A percentile compares a stretch with the other conserved stretches of the same genome.
Conservation (phyloP, 2,888 invertebrate genomes). For the Laspeyria flexula region DNA sequence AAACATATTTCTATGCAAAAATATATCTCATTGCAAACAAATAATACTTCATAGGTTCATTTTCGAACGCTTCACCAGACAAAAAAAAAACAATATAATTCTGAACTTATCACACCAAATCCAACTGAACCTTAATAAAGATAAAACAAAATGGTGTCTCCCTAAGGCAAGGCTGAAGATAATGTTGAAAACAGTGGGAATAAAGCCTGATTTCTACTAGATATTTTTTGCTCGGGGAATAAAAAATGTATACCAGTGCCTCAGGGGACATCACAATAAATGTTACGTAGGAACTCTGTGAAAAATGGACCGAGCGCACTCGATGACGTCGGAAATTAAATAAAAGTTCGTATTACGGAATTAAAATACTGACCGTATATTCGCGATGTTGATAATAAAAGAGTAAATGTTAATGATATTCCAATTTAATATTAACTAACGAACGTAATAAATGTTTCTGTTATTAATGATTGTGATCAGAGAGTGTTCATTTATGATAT, state of each 20-base stretch:
- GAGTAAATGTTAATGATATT: too few species aligned
- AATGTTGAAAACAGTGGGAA: slow-evolving; percentile 40
- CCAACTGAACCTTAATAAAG: slow-evolving; percentile 24
- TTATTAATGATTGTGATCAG: too few species aligned
- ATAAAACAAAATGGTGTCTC: slow-evolving; percentile 35
- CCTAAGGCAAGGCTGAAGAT: slow-evolving; percentile 33
- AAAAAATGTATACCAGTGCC: slow-evolving; percentile 35
- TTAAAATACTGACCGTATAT: slow-evolving; percentile 3
- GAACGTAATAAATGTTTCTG: too few species aligned
- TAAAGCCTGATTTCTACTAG: slow-evolving; percentile 36
- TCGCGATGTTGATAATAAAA: too few species aligned
- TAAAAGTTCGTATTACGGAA: slow-evolving; percentile 8
- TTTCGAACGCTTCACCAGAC: too few species aligned
- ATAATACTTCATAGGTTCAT: too few species aligned
- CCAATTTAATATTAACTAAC: too few species aligned
- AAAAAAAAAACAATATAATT: slow-evolving; percentile 11
- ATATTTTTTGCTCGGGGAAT: slow-evolving; percentile 36
- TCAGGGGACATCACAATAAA: slow-evolving; percentile 30
- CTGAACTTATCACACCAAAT: slow-evolving; percentile 19
- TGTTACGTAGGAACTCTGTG: slow-evolving; percentile 21
- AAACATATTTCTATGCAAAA: too few species aligned
- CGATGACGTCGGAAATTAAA: slow-evolving; percentile 28
- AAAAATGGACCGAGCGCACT: slow-evolving; percentile 24
- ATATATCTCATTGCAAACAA: too few species aligned
- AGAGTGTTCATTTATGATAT: too few species aligned